Evolutionary conservation across 2,797 vertebrate genomes (phyloP), one percentile per base, ranked within the genome.

Genomic region (Mallotus villosus): DNA sequence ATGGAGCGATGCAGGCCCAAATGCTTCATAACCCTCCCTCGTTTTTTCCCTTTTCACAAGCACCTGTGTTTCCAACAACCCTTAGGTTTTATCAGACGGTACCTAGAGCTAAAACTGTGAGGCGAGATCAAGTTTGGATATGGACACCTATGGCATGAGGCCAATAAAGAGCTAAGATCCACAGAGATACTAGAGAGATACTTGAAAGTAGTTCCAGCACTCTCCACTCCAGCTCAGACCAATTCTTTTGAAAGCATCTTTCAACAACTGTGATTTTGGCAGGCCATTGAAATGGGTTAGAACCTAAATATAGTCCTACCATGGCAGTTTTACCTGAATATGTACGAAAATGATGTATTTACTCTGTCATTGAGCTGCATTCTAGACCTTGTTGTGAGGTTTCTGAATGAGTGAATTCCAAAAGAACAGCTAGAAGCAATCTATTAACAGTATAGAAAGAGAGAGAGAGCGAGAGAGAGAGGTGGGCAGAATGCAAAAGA

Each of bases 401-500:
- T 21, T 84, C 72, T 75, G 74, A 73, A 79, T 78, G 74, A 25
- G 24, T 12, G 24, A 22, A 22, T 11, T 9, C 3, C 22, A 61
- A 61, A 24, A 14, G 59, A 61, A 27, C 21, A 61, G 21, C 59
- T 65, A 41, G n/a, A 53, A 27, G 55, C 59, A 21, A 41, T 65
- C 63, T 49, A 65, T 81, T 81, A 73, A 73, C 29, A 46, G 74
- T 27, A 22, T 3, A 72, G 75, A 80, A 66, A 0, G 58, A 60
- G 24, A 60, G 58, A 60, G 24, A 60, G 24, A 60, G 58, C 25
- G 49, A 75, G 51, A 51, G 11, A 72, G 77, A 81, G 64, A 1
- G 0, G 63, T 69, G 81, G 81, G 78, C 66, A 72, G 74, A 84
- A 81, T 83, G 76, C 74, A 22, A 84, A 85, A 81, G 76, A 74